Evolutionary conservation across 2,888 invertebrate species (phyloP).

Genomic region (Dryococelus australis): DNA sequence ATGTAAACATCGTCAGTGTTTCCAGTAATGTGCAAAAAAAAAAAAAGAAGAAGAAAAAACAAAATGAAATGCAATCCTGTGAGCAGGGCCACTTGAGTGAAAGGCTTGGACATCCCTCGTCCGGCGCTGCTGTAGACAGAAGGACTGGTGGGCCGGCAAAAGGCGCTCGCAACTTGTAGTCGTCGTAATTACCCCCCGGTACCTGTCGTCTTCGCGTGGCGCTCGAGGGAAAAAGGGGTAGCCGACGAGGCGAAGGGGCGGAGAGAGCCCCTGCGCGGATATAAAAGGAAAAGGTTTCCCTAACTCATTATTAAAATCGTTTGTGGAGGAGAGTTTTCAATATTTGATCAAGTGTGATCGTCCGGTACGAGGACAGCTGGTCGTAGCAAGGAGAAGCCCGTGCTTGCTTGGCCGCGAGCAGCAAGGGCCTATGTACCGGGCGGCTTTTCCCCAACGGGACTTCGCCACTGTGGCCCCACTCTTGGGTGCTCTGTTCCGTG

Average conservation of each 20-base stretch:
- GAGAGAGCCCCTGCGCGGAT: constrained; percentile 28
- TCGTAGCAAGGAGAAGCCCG: constrained; percentile 33
- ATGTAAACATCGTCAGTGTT: no score
- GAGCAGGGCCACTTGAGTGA: no score
- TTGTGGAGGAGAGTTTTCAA: constrained; percentile 46
- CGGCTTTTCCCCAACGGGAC: not conserved
- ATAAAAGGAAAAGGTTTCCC: constrained; percentile 36
- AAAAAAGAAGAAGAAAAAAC: no score
- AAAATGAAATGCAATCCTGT: no score
- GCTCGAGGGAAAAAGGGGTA: not conserved
- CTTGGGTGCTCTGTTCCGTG: no score
- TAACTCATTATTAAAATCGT: constrained; percentile 45
- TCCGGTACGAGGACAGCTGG: constrained; percentile 42
- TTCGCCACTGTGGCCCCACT: no score
- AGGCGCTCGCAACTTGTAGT: constrained; percentile 30
- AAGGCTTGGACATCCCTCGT: not conserved
- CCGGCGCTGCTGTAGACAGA: constrained; percentile 37
- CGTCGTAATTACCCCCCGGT: constrained; percentile 39
- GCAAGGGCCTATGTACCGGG: not conserved
- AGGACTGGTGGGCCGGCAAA: constrained; percentile 30
- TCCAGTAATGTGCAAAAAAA: no score
- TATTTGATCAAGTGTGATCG: constrained; percentile 46
- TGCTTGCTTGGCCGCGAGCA: constrained; percentile 18
- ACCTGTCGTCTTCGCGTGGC: constrained; percentile 25
- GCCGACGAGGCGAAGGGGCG: not conserved